Base-by-base conservation (phyloP, 2,888 invertebrate species). In the Cistogaster globosa region DNA sequence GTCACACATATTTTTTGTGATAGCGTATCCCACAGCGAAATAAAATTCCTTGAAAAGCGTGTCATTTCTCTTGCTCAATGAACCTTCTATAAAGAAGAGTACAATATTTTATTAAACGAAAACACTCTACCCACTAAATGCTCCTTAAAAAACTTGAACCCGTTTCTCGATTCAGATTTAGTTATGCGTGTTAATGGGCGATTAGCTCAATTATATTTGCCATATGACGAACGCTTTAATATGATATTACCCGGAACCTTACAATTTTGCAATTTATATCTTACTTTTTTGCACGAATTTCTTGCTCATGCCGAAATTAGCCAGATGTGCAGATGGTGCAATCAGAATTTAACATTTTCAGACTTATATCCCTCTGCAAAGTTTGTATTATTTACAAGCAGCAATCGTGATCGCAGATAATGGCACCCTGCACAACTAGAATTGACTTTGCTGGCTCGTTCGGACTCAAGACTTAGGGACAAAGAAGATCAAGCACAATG, bases 261-360 rank as follows among this genome's bases (percentile, higher is more conserved):
- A n/a, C n/a, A n/a, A n/a, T n/a, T n/a, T n/a, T n/a, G n/a, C n/a
- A n/a, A n/a, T n/a, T 53, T 53, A 9, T 53, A 20, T 53, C 20
- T 8, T n/a, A n/a, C 1, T 20, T 20, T 20, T 26, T 7, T 32
- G 14, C 26, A 57, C 11, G 18, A 57, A 8, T 57, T 57, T 14
- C 57, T 57, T 14, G 57, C 57, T 32, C 26, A 57, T 57, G 57
- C 57, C 0, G 57, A 1, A 16, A 26, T 14, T 32, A 57, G 16
- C 57, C 57, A 57, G 57, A 57, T 57, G 57, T 57, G 32, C 16
- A 22, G 32, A 57, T 36, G 36, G 36, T 36, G 36, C 36, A 36
- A 36, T 36, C 36, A 36, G 36, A 36, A 8, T 36, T 36, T 6
- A 6, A 36, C 36, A 36, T n/a, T n/a, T n/a, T n/a, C n/a, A n/a